Evolutionary conservation across 2,113 vertebrate genomes (phyloP), one percentile per base, ranked within the genome.

Genomic region (Onychostruthus taczanowskii): DNA sequence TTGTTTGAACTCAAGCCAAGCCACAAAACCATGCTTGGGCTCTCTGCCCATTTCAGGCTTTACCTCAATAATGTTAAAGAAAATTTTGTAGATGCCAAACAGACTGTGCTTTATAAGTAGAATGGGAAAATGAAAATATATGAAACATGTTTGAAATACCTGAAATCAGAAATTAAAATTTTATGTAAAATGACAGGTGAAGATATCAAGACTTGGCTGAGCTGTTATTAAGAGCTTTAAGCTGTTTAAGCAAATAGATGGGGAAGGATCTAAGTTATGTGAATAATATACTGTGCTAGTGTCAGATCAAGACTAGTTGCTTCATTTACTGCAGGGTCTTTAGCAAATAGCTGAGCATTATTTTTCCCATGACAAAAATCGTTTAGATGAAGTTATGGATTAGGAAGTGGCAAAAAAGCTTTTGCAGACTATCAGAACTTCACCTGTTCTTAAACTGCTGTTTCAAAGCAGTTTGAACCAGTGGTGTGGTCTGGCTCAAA

Each of bases 1-100:
- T 41, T 82, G 43, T 80, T 26, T 89, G 75, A 88, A 90, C 37
- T 89, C 39, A 68, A 75, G 90, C 90, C 92, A 94, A 94, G 64
- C 90, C 90, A 75, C 87, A 90, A 86, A 93, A 46, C 87, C 30
- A 16, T 67, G 19, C 33, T 58, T 90, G 85, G 94, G 92, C 93
- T 47, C 28, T 84, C 49, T 86, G 90, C 90, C 90, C 35, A 1
- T 84, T 91, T 75, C 83, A 88, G 37, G 30, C 56, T 96, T 93
- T 74, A 91, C 79, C 52, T 88, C 86, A 92, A 67, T 92, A 67
- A 77, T 24, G 24, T 75, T 92, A 91, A 95, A 81, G 81, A 85
- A 90, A 84, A 86, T 49, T 83, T 62, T 78, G 66, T 84, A 53
- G 44, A 78, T 96, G 61, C 68, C 64, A 39, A 70, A 86, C 85